Evolutionary conservation across 2,797 vertebrate species (phyloP), one percentile per base, ranked within the genome.

Genomic region (Falco concolor): DNA sequence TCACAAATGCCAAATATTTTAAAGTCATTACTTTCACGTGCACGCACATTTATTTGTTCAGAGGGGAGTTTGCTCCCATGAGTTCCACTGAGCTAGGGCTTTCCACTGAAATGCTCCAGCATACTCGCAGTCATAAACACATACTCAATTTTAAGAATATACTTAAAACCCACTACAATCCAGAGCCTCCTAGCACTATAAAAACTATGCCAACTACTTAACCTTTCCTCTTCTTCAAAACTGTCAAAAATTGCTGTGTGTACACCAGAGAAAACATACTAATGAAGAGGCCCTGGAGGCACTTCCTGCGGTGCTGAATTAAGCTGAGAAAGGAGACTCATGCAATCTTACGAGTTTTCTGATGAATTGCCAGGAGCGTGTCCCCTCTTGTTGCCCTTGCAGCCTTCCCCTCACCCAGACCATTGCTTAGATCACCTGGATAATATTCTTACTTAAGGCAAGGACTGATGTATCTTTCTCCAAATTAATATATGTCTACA

Each of bases 281-380:
- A 49, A 52, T 0, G 3, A 74, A 72, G 44, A 74, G 17, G n/a
- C 78, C 84, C 70, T 20, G 5, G 30, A 91, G 87, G 72, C 83
- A 74, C 53, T 91, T 91, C 61, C 65, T 88, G 34, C 63, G 60
- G 22, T 65, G 40, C 67, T 85, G 84, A 91, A 78, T n/a, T 73
- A 56, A 86, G 50, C 45, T 7, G 7, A 81, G 83, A 72, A 90
- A 78, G 49, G 36, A 77, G 44, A 78, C 32, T 89, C 13, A 8
- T 53, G 82, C 54, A 84, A 49, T 88, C 40, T 97, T 97, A 95
- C 5, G 85, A 96, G 75, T 52, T 95, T 97, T 98, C 96, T 98
- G 97, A 98, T 96, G 88, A 96, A 98, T 96, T 97, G 97, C 96
- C 98, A 36, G 67, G 94, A 98, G 90, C 97, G 1, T 98, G 98